Evolutionary conservation across 2,888 invertebrate species (phyloP), one percentile per base, ranked within the genome.

Genomic region (Agrochola circellaris): DNA sequence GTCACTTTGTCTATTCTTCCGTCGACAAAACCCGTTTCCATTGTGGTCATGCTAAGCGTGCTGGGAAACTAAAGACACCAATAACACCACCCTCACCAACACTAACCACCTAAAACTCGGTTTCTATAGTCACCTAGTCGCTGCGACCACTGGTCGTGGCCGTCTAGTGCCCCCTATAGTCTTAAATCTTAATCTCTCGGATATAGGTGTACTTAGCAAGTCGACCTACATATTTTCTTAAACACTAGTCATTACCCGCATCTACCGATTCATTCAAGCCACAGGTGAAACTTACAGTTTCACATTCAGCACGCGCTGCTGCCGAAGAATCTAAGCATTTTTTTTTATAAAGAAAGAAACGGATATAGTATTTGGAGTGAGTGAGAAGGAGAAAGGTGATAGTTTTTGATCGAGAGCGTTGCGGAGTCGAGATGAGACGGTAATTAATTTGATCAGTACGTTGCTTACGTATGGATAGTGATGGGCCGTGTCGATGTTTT

Each of bases 371-470:
- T 81, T 81, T 75, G 79, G 77, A 75, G 73, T 76, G 72, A 75
- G 90, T 76, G 84, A 83, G 87, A 92, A 87, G 90, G 92, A 92
- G 91, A 92, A 82, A 87, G 88, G 87, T 83, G 85, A 83, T 84
- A 87, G 91, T 93, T 92, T 94, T 95, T 93, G 90, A 92, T 92
- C 87, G 90, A 91, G 92, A 93, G 92, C 92, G 91, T 92, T 91
- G 92, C 90, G 88, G 88, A 88, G 90, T 91, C 90, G 93, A 95
- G 95, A 95, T 95, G 95, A 95, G 94, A 93, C 93, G 91, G 94
- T 96, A 96, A 96, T 96, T 96, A 96, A 96, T 95, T 96, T 95
- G 95, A 96, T 96, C 95, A 95, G 94, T 95, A 94, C 93, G 93
- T 93, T 93, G 90, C 90, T 89, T 93, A 91, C 91, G 92, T 91